A percentile compares a stretch with the other conserved stretches of the same genome.
Conservation (phyloP, 2,113 vertebrate species). For the Charina bottae region DNA sequence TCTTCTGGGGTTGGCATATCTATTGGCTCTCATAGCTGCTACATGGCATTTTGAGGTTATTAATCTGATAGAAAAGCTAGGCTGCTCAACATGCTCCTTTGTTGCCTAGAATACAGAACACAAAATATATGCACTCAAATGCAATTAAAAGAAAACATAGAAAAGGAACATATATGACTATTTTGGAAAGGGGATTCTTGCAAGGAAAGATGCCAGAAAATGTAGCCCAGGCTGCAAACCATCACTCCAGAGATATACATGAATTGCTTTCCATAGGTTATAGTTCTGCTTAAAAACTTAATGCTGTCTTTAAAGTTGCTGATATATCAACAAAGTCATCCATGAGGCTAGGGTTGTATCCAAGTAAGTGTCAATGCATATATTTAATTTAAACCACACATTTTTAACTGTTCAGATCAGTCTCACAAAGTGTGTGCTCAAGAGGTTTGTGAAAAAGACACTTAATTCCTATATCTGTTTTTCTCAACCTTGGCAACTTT, state of each 20-base stretch:
- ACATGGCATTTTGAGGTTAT: neutral
- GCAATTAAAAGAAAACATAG: neutral
- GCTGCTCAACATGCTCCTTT: neutral
- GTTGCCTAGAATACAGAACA: neutral
- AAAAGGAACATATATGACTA: neutral
- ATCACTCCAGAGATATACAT: neutral
- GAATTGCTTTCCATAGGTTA: neutral
- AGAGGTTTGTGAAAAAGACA: conserved; percentile 2
- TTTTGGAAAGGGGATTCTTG: neutral
- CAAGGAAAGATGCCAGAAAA: neutral
- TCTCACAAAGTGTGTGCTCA: neutral
- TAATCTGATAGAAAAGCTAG: neutral
- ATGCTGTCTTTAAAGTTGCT: neutral
- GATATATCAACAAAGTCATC: neutral
- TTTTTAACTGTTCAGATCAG: neutral
- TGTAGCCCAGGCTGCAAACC: neutral
- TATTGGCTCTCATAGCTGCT: neutral
- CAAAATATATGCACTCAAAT: neutral
- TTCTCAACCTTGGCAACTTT: too few species aligned
- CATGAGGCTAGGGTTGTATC: neutral
- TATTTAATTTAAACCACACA: conserved; percentile 7
- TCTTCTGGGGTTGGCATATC: neutral
- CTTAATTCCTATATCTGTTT: neutral
- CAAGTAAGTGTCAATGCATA: neutral
- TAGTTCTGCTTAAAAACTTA: neutral